Conservation (phyloP, 2,888 invertebrate genomes). For the Acheta domesticus region DNA sequence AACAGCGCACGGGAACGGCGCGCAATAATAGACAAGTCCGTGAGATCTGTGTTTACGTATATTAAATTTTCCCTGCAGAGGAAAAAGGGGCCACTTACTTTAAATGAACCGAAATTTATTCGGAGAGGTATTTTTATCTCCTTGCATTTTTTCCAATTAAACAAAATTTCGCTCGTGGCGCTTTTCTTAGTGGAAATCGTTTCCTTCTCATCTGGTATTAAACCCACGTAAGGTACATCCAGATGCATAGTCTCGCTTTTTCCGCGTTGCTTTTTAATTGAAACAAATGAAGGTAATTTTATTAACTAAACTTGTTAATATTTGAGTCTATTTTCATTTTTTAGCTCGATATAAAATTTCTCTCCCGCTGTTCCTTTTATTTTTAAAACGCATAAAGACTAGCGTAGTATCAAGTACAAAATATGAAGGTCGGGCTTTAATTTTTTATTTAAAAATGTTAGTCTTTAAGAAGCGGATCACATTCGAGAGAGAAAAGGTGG, state of each 20-base stretch:
- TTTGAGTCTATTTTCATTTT: constrained; percentile 11
- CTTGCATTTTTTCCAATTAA: background rate
- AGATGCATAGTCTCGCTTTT: background rate
- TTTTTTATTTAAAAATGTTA: background rate
- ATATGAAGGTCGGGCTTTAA: background rate
- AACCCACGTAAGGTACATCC: constrained; percentile 9
- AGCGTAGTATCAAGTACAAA: background rate
- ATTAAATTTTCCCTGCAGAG: background rate
- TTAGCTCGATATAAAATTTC: constrained; percentile 10
- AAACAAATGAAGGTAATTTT: constrained; percentile 18
- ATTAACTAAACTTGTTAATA: constrained; percentile 18
- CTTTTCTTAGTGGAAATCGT: constrained; percentile 1
- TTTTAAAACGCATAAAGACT: constrained; percentile 9
- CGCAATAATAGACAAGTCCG: background rate
- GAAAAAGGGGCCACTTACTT: background rate
- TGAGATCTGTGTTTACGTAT: background rate
- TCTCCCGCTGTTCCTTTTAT: constrained; percentile 3
- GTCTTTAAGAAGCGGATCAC: constrained; percentile 10
- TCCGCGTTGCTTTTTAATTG: constrained; percentile 2
- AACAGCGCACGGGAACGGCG: no score
- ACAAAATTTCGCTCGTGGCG: background rate
- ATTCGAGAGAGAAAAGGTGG: constrained; percentile 1
- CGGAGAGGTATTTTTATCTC: background rate
- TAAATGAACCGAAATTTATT: background rate
- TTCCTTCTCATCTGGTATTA: constrained; percentile 6